Base-by-base conservation (phyloP, 2,113 vertebrate genomes). In the Atherinomorus stipes region DNA sequence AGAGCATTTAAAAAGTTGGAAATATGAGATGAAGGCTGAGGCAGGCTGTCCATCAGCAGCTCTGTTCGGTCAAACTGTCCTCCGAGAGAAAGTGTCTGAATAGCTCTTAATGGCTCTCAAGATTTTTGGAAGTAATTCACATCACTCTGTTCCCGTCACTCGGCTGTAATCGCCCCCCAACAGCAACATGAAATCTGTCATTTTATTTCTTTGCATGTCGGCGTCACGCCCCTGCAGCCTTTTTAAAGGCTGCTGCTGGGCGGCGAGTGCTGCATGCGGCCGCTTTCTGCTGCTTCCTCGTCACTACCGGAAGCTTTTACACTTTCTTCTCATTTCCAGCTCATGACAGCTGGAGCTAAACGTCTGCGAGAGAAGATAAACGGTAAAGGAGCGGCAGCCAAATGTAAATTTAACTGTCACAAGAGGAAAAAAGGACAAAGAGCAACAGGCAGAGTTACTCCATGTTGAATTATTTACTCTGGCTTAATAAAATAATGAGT, bases 361-460 rank as follows among this genome's bases (percentile, higher is more conserved):
- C 28, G 54, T 45, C 58, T 59, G 64, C 5, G 2, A 58, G 26
- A 15, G 26, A 38, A 59, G 45, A 60, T 70, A 40, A 65, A 70
- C 37, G 28, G 21, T 3, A 21, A 18, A 37, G 37, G 16, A 49
- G 47, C 21, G 31, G 34, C 42, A 23, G 59, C 54, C 0, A 34
- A 67, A 51, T 31, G 42, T 42, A 21, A 64, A 59, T 71, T 12
- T 25, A 25, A 42, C 42, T 11, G 3, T 53, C 53, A 53, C 45
- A 15, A 12, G 22, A 42, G 1, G 13, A 21, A 42, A 49, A 60
- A 11, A 21, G n/a, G 25, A 18, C 50, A 54, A 7, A 37, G 26
- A 37, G 15, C 23, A 51, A 45, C 45, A 65, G 34, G 54, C 49
- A 49, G 31, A 8, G n/a, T 11, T 31, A 11, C 42, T 38, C 28